Percentiles rank a stretch among this genome's conserved stretches.
These are phyloP conservation scores for Anthoscopus minutus DNA, from an alignment of 2,113 vertebrate species.

Conservation along the genomic window DNA sequence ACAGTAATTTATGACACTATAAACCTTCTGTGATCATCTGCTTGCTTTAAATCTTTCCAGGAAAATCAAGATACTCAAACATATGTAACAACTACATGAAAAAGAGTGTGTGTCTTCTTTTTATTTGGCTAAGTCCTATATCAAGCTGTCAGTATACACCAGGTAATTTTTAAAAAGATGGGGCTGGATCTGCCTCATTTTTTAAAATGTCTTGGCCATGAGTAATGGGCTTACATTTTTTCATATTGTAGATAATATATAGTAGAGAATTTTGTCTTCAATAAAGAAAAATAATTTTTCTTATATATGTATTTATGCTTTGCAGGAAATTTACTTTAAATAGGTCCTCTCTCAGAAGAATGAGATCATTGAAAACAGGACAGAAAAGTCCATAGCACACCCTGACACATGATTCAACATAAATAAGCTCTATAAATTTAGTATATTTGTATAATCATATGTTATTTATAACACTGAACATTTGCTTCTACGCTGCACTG, in stretches of 20 bases:
- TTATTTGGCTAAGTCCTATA: background rate
- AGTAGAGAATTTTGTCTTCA: background rate
- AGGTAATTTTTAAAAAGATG: background rate
- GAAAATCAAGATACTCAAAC: background rate
- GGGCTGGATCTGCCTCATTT: background rate
- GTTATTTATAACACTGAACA: constrained; percentile 25
- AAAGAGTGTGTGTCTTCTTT: background rate
- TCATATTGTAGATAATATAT: background rate
- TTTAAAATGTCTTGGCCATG: background rate
- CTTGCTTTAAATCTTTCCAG: background rate
- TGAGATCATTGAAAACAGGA: background rate
- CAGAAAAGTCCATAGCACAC: background rate
- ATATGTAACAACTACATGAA: background rate
- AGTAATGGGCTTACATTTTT: background rate
- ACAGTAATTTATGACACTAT: background rate
- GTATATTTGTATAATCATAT: background rate
- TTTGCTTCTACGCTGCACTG: background rate
- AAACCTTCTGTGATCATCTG: background rate
- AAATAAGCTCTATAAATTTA: background rate
- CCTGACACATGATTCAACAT: constrained; percentile 3
- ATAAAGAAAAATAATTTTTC: background rate
- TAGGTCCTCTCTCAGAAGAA: background rate
- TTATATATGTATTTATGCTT: background rate
- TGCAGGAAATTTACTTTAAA: background rate
- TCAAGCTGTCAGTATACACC: background rate